Conservation (phyloP, 2,113 vertebrate species). For the Acinonyx jubatus region DNA sequence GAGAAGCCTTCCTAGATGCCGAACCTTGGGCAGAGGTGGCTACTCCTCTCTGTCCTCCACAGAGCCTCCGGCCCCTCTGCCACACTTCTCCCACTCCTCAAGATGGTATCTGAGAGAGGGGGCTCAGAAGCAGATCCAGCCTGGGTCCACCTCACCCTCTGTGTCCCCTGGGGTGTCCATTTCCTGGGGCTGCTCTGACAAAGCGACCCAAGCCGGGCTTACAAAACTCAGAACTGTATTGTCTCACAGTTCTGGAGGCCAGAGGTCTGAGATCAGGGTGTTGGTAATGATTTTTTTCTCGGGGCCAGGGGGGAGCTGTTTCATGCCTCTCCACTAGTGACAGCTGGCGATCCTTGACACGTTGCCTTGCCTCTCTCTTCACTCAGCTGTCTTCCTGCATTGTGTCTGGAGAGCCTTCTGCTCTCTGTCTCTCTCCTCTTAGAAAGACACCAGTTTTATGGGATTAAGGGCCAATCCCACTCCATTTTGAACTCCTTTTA, state of each 20-base stretch:
- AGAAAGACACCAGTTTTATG: not conserved
- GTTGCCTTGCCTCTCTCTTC: not conserved
- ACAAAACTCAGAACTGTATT: not conserved
- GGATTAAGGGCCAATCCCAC: not conserved
- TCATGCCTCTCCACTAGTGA: not conserved
- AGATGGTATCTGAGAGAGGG: not conserved
- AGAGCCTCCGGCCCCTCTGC: not conserved
- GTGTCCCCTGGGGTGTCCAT: no score
- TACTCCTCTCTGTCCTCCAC: not conserved
- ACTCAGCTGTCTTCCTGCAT: fast-evolving
- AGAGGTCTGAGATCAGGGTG: not conserved
- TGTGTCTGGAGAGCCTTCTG: not conserved
- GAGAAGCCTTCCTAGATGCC: not conserved
- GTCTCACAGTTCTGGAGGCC: not conserved
- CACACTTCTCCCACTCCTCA: not conserved
- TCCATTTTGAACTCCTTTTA: not conserved
- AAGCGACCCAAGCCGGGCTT: not conserved
- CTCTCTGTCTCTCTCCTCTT: not conserved
- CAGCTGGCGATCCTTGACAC: not conserved
- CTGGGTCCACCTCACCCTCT: no score
- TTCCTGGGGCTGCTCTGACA: not conserved
- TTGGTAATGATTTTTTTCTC: not conserved
- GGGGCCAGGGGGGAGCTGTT: not conserved
- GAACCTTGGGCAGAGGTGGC: not conserved
- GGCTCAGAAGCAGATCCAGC: not conserved